Conservation (phyloP, 1,140 invertebrate species). For the Chymomyza costata region DNA sequence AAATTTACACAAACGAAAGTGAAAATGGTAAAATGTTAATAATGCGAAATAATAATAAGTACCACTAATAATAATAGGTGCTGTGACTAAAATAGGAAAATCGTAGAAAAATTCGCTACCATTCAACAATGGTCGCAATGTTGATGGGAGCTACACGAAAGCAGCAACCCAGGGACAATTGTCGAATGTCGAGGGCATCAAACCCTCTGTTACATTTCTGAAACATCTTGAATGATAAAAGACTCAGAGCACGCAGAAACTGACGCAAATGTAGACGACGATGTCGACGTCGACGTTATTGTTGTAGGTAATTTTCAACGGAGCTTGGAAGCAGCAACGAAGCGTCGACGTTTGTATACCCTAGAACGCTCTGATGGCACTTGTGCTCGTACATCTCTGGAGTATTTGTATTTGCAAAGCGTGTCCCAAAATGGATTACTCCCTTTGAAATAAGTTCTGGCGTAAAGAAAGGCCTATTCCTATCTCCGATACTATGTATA, state of each 20-base stretch:
- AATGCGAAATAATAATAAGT: conserved; percentile 54
- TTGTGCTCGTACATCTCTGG: no score
- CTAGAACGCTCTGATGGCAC: no score
- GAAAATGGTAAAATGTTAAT: conserved; percentile 70
- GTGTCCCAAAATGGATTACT: no score
- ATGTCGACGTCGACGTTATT: no score
- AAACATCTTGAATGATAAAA: conserved; percentile 59
- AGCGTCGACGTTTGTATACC: no score
- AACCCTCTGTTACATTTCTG: conserved; percentile 43
- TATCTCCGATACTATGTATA: no score
- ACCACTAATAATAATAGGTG: conserved; percentile 57
- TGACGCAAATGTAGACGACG: no score
- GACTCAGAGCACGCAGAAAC: no score
- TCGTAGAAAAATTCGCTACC: conserved; percentile 56
- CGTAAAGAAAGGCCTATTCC: no score
- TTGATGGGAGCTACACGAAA: conserved; percentile 5
- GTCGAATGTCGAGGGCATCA: no score
- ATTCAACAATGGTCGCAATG: conserved; percentile 19
- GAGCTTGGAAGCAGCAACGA: conserved; percentile 43
- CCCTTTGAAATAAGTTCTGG: no score
- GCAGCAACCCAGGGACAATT: conserved; percentile 55
- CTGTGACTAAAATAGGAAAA: conserved; percentile 57
- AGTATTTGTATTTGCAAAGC: no score
- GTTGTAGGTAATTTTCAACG: conserved; percentile 39
- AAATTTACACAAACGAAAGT: conserved; percentile 69